Percentiles rank a stretch among this genome's conserved stretches.
These are phyloP conservation scores for Xanthorhoe spadicearia DNA, from an alignment of 2,888 invertebrate genomes.

Conservation along the genomic window DNA sequence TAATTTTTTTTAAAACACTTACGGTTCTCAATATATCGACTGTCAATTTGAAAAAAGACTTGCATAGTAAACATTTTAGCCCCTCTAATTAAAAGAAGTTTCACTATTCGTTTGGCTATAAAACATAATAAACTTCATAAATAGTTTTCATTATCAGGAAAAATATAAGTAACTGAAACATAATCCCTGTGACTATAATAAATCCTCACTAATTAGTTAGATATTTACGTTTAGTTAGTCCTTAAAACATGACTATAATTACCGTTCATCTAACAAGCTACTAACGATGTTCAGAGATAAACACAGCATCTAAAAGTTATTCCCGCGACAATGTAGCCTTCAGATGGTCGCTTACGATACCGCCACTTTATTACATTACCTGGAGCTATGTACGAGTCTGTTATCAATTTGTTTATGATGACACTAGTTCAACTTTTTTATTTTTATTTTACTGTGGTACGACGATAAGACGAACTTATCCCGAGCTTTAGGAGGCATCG, in stretches of 20 bases:
- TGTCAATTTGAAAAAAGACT: too few relatives aligned
- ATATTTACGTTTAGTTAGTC: neutral
- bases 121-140: too few relatives aligned
- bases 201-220: slow-evolving; percentile 1
- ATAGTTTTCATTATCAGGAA: too few relatives aligned
- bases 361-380: slow-evolving; percentile 21
- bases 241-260: slow-evolving; percentile 12
- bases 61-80: too few relatives aligned
- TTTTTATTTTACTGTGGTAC: neutral
- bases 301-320: slow-evolving; percentile 14
- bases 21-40: too few relatives aligned
- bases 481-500: neutral
- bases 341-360: slow-evolving; percentile 26
- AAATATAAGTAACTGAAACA: neutral
- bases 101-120: too few relatives aligned
- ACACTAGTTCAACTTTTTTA: slow-evolving; percentile 11
- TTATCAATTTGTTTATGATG: slow-evolving; percentile 24
- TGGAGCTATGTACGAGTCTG: slow-evolving; percentile 12
- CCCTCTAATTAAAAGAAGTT: too few relatives aligned
- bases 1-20: too few relatives aligned
- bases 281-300: slow-evolving; percentile 5
- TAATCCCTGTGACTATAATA: neutral
- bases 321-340: slow-evolving; percentile 25
- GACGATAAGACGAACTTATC: neutral
- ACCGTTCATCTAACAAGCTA: slow-evolving; percentile 16